phyloP scores from a whole-genome alignment of 2,797 vertebrate genomes.

The Leuciscus waleckii region DNA sequence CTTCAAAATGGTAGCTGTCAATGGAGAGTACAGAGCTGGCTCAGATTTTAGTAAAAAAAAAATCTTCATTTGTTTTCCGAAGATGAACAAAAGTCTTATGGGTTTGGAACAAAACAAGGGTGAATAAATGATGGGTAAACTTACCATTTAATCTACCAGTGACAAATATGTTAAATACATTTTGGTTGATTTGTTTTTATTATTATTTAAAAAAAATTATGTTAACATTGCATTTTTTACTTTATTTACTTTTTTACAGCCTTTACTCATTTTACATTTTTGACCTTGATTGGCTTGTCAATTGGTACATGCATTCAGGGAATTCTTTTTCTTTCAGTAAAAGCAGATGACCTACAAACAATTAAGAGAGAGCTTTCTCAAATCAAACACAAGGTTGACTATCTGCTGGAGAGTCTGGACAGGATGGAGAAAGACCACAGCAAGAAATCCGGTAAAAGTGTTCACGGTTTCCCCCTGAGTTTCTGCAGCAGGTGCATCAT shows the following conservation, averaged over 20 bases:
- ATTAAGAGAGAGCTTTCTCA: conserved; percentile 90
- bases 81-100: neutral
- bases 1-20: neutral
- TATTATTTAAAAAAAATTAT: too few relatives aligned
- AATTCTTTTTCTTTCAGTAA: conserved; percentile 75
- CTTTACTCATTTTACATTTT: neutral
- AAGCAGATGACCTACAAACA: conserved; percentile 86
- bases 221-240: neutral
- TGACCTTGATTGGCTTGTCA: neutral
- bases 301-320: neutral
- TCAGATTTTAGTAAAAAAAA: neutral
- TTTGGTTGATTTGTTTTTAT: too few relatives aligned
- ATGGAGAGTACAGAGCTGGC: neutral
- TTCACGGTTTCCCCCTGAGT: neutral
- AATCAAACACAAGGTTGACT: conserved; percentile 92
- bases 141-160: neutral
- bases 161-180: neutral
- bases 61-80: neutral
- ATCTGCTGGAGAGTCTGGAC: conserved; percentile 86
- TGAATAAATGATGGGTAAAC: neutral
- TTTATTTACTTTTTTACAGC: too few relatives aligned
- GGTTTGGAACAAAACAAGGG: neutral
- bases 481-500: neutral
- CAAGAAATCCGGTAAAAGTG: conserved; percentile 74
- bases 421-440: conserved; percentile 89